These are phyloP conservation scores for Cosmorhoe ocellata DNA, from an alignment of 2,888 invertebrate species.

Conservation along the genomic window DNA sequence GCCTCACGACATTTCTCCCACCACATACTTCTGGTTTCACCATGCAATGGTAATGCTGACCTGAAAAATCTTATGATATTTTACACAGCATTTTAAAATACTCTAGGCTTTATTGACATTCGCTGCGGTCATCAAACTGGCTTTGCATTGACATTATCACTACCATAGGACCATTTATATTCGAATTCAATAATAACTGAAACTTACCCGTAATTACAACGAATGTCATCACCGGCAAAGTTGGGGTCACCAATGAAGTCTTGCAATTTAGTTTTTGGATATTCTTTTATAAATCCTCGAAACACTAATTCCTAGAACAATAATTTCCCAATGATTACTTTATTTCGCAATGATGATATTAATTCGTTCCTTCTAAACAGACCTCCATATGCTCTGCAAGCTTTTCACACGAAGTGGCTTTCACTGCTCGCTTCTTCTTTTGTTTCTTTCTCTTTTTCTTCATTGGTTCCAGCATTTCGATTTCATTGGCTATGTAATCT, in stretches of 20 bases:
- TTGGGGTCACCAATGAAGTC: constrained; percentile 65
- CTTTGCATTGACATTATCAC: no score
- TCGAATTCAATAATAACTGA: no score
- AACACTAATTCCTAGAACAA: constrained; percentile 47
- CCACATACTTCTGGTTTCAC: constrained; percentile 58
- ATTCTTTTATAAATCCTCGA: constrained; percentile 52
- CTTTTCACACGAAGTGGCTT: constrained; percentile 35
- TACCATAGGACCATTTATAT: no score
- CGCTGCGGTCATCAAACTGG: no score
- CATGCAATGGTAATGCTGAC: constrained; percentile 45
- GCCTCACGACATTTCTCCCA: constrained; percentile 60
- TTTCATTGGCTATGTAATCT: constrained; percentile 54
- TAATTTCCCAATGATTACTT: background rate
- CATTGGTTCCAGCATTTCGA: constrained; percentile 54
- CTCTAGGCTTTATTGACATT: no score
- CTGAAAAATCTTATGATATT: constrained; percentile 45
- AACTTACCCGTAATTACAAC: constrained; percentile 54
- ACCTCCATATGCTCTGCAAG: constrained; percentile 53
- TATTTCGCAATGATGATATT: no score
- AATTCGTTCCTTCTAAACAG: background rate
- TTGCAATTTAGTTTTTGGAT: constrained; percentile 47
- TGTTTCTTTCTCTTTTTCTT: constrained; percentile 32
- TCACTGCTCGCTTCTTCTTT: constrained; percentile 40
- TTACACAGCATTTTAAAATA: no score
- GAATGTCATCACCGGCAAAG: constrained; percentile 59